Percentiles rank a stretch among this genome's conserved stretches.
Evolutionary conservation across 2,113 vertebrate species (phyloP).

Genomic region (Caranx melampygus): DNA sequence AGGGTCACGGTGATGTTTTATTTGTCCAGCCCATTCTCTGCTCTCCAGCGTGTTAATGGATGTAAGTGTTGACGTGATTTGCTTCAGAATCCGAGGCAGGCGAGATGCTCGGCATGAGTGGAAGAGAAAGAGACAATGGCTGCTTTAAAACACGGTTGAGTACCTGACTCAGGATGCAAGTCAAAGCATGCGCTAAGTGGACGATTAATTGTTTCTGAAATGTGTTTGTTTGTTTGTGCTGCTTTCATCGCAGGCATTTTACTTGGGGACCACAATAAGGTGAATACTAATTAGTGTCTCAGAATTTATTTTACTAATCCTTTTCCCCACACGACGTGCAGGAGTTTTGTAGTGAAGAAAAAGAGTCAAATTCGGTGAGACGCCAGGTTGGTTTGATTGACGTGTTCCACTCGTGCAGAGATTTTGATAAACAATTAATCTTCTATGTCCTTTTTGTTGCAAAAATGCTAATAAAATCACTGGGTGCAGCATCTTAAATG

Average conservation of each 20-base stretch:
- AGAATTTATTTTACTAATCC: slow-evolving; percentile 19
- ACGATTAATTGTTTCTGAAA: slow-evolving; percentile 60
- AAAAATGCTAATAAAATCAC: neutral
- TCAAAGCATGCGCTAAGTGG: slow-evolving; percentile 46
- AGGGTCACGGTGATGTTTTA: slow-evolving; percentile 46
- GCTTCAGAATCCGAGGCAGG: slow-evolving; percentile 52
- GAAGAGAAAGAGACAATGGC: slow-evolving; percentile 48
- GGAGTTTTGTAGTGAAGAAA: neutral
- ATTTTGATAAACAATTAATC: neutral
- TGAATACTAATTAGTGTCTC: slow-evolving; percentile 62
- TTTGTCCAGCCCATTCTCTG: slow-evolving; percentile 28
- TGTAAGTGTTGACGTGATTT: slow-evolving; percentile 61
- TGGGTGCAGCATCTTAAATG: neutral
- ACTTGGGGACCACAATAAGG: slow-evolving; percentile 30
- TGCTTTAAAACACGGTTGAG: slow-evolving; percentile 57
- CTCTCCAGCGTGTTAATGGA: slow-evolving; percentile 48
- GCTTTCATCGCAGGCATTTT: slow-evolving; percentile 38
- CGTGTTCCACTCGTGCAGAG: neutral
- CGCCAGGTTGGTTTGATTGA: neutral
- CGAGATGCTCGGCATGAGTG: slow-evolving; percentile 47
- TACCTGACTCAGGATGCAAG: slow-evolving; percentile 60
- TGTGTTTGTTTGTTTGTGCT: slow-evolving; percentile 50
- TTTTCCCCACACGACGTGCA: neutral
- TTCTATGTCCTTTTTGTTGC: neutral
- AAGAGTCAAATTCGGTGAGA: neutral